A percentile compares a stretch with the other conserved stretches of the same genome.
phyloP scores from a whole-genome alignment of 1,140 invertebrate genomes.

The Cydia fagiglandana region DNA sequence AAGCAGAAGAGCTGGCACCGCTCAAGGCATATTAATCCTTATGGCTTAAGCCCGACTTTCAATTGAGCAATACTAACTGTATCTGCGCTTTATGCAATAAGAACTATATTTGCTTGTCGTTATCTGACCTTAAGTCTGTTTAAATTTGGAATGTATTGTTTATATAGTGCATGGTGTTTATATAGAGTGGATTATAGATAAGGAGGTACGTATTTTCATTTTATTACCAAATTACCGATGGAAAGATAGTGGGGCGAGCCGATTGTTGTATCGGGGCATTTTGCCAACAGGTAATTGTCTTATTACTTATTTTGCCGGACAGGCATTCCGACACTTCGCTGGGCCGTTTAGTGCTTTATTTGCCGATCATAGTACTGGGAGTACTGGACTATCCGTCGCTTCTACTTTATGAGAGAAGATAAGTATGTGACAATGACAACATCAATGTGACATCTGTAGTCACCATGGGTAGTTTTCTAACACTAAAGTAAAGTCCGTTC shows the following conservation, averaged over 20 bases:
- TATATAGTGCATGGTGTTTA: slow-evolving; percentile 72
- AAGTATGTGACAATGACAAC: too few species aligned
- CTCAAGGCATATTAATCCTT: slow-evolving; percentile 57
- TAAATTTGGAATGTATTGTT: slow-evolving; percentile 46
- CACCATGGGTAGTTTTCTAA: background rate
- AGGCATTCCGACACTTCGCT: slow-evolving; percentile 52
- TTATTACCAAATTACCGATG: slow-evolving; percentile 80
- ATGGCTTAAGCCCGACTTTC: slow-evolving; percentile 37
- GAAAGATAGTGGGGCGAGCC: slow-evolving; percentile 62
- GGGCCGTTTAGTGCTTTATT: slow-evolving; percentile 22
- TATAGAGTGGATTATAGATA: slow-evolving; percentile 76
- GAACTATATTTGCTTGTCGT: background rate
- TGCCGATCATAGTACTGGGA: background rate
- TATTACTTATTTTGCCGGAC: slow-evolving; percentile 66
- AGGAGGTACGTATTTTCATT: slow-evolving; percentile 77
- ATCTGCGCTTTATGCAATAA: slow-evolving; percentile 9
- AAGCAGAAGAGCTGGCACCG: slow-evolving; percentile 58
- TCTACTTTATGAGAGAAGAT: too few species aligned
- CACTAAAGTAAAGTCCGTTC: background rate
- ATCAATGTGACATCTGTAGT: too few species aligned
- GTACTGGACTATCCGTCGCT: background rate
- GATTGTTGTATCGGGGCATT: slow-evolving; percentile 73
- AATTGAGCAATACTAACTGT: slow-evolving; percentile 6
- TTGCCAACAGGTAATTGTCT: slow-evolving; percentile 72
- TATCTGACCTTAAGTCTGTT: background rate